These are phyloP conservation scores for Yponomeuta malinellus DNA, from an alignment of 2,888 invertebrate genomes.

Conservation along the genomic window DNA sequence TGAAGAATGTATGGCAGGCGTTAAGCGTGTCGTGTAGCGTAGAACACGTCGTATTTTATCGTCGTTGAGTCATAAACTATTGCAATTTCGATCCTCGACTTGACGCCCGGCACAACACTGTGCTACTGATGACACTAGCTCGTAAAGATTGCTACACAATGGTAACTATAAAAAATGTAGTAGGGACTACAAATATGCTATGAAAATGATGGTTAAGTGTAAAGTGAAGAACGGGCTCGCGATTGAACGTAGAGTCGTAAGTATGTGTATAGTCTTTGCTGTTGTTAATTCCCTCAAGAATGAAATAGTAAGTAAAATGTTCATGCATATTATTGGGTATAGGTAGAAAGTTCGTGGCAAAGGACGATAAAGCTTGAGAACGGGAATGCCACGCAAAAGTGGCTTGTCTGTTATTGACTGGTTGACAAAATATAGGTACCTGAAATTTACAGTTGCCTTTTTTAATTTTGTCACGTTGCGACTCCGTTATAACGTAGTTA, in stretches of 20 bases:
- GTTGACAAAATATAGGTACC: background rate
- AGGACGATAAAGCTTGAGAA: slow-evolving; percentile 1
- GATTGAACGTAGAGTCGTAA: too few species aligned
- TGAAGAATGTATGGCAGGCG: too few species aligned
- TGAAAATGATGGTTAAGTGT: background rate
- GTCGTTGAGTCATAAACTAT: slow-evolving; percentile 13
- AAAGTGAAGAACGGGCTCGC: background rate
- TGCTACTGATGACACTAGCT: slow-evolving; percentile 20
- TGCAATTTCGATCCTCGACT: slow-evolving; percentile 29
- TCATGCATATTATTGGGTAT: background rate
- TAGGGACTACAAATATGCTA: background rate
- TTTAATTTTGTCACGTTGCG: background rate
- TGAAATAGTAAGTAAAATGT: background rate
- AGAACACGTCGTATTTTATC: slow-evolving; percentile 5
- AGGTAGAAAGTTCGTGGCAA: background rate
- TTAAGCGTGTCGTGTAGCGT: background rate
- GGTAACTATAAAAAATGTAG: background rate
- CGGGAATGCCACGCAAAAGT: background rate
- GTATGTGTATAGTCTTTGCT: too few species aligned
- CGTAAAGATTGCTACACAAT: background rate
- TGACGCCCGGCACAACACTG: slow-evolving; percentile 37
- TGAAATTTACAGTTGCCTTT: background rate
- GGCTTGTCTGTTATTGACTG: background rate
- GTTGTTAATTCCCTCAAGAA: background rate
- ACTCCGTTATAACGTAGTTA: background rate